Conservation (phyloP, 53 echinoderm and acorn worm species). For the Patiria pectinifera region DNA sequence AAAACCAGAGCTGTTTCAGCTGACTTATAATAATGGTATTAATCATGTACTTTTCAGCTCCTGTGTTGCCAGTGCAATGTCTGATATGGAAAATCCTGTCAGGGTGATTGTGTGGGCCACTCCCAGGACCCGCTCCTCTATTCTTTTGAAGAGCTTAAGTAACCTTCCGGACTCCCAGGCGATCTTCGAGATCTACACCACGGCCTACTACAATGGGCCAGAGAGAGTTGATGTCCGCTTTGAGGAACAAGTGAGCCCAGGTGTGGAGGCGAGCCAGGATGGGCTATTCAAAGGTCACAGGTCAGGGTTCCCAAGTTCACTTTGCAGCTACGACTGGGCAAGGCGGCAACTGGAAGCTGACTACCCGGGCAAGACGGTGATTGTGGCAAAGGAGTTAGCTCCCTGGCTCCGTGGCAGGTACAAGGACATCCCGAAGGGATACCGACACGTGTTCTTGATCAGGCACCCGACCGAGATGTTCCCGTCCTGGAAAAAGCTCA, state of each 20-base stretch:
- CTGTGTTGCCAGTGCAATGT: not conserved
- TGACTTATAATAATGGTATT: too few species aligned
- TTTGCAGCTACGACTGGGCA: slow-evolving; percentile 36
- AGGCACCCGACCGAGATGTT: slow-evolving; percentile 54
- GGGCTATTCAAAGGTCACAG: not conserved
- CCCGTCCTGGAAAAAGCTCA: slow-evolving; percentile 42
- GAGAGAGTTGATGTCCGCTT: not conserved
- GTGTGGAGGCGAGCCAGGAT: not conserved
- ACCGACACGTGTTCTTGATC: slow-evolving; percentile 62
- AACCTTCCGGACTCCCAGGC: slow-evolving; percentile 38
- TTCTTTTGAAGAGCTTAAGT: slow-evolving; percentile 39
- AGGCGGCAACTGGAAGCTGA: slow-evolving; percentile 47
- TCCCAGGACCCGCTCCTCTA: slow-evolving; percentile 32
- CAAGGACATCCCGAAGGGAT: slow-evolving; percentile 46
- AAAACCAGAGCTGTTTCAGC: too few species aligned
- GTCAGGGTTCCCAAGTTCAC: slow-evolving; percentile 28
- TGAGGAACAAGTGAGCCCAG: not conserved
- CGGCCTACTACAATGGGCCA: slow-evolving; percentile 4
- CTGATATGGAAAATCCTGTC: not conserved
- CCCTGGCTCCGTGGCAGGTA: slow-evolving; percentile 7
- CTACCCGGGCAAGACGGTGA: slow-evolving; percentile 49
- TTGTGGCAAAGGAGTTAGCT: slow-evolving; percentile 57
- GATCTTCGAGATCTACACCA: slow-evolving; percentile 17
- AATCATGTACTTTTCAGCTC: not conserved
- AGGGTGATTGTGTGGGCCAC: slow-evolving; percentile 34